phyloP scores from a whole-genome alignment of 2,797 vertebrate genomes.

The Crocidura indochinensis region DNA sequence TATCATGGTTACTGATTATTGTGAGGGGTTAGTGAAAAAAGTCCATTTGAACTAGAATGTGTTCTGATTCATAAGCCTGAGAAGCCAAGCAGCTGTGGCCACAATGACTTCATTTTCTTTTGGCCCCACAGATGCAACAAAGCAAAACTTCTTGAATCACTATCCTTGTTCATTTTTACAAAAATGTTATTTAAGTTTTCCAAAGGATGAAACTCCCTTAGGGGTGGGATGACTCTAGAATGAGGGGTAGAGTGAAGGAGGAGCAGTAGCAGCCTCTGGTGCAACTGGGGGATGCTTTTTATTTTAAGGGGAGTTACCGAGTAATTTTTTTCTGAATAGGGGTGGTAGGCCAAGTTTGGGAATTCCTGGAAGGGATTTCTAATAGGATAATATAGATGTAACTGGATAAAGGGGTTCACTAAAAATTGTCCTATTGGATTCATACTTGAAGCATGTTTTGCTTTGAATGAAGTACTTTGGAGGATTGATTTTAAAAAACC shows the following conservation, averaged over 20 bases:
- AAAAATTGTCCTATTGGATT: not conserved
- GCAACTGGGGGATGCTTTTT: no score
- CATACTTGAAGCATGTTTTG: constrained; percentile 40
- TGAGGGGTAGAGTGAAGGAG: no score
- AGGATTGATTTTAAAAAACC: not conserved
- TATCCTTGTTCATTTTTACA: constrained; percentile 44
- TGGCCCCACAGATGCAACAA: not conserved
- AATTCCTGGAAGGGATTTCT: not conserved
- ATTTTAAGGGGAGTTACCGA: no score
- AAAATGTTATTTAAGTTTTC: not conserved
- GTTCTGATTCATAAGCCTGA: constrained; percentile 30
- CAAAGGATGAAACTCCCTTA: no score
- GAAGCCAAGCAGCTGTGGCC: not conserved
- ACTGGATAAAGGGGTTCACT: not conserved
- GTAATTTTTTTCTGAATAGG: no score
- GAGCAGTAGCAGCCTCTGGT: no score
- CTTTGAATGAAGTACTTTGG: constrained; percentile 20
- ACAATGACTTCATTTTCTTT: not conserved
- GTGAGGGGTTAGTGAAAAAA: no score
- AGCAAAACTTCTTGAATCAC: constrained; percentile 42
- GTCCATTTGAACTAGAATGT: not conserved
- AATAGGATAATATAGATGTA: not conserved
- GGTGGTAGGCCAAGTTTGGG: no score
- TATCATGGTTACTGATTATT: not conserved
- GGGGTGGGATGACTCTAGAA: no score